Percentiles rank a stretch among this genome's conserved stretches.
These are phyloP conservation scores for Corvus cornix DNA, from an alignment of 2,113 vertebrate species.

Conservation along the genomic window DNA sequence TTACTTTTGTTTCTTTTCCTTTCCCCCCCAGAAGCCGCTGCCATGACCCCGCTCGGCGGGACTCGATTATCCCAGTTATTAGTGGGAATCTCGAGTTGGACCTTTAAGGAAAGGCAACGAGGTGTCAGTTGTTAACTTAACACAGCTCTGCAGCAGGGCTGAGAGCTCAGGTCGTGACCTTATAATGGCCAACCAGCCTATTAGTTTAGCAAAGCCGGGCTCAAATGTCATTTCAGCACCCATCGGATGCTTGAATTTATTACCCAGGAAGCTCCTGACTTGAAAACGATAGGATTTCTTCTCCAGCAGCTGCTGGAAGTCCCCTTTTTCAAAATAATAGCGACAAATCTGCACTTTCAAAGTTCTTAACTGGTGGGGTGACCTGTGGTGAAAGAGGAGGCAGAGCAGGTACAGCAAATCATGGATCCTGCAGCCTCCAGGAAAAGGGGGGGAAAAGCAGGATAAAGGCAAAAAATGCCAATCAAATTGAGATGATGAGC, in stretches of 20 bases:
- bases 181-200: conserved; percentile 71
- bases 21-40: neutral
- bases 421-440: conserved; percentile 27
- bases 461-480: conserved; percentile 45
- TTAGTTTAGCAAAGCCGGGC: conserved; percentile 64
- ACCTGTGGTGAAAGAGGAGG: conserved; percentile 31
- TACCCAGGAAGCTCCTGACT: conserved; percentile 59
- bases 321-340: conserved; percentile 51
- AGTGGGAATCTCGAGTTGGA: neutral
- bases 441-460: neutral
- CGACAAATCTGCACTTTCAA: conserved; percentile 53
- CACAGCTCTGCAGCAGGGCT: conserved; percentile 43
- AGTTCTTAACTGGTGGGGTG: conserved; percentile 27
- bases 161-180: conserved; percentile 63
- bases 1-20: neutral
- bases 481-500: conserved; percentile 73
- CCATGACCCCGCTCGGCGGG: rapidly evolving
- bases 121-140: conserved; percentile 57
- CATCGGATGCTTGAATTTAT: conserved; percentile 55
- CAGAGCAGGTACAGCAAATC: conserved; percentile 45
- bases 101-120: neutral
- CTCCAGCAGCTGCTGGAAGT: conserved; percentile 53
- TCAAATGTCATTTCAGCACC: conserved; percentile 22
- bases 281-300: conserved; percentile 59
- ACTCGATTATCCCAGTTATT: conserved; percentile 28